Evolutionary conservation across 92 coral and sea anemone species (phyloP).

Genomic region (Zoanthus sansibaricus): DNA sequence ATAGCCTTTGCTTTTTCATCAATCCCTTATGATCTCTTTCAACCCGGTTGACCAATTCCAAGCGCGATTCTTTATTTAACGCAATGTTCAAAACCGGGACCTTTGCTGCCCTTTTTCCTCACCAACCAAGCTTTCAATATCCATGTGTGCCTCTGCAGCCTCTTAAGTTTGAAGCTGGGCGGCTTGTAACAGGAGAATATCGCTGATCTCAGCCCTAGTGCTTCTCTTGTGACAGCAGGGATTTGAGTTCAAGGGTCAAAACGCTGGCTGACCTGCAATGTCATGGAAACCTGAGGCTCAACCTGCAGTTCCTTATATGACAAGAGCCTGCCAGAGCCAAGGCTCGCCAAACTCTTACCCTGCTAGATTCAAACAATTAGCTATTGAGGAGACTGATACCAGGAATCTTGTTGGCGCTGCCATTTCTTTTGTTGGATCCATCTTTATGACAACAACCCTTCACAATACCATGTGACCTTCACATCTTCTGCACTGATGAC

Average conservation of each 20-base stretch:
- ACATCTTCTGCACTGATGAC: too few species aligned
- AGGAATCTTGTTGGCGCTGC: too few species aligned
- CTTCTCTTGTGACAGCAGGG: background rate
- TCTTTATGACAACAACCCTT: too few species aligned
- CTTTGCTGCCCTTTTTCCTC: constrained; percentile 23
- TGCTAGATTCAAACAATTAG: background rate
- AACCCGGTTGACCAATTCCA: background rate
- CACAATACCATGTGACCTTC: too few species aligned
- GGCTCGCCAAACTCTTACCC: constrained; percentile 36
- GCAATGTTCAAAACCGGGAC: background rate
- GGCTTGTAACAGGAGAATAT: constrained; percentile 1
- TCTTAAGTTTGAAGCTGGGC: background rate
- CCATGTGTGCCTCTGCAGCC: constrained; percentile 12
- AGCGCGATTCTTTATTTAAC: background rate
- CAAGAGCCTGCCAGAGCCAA: background rate
- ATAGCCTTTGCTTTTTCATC: background rate
- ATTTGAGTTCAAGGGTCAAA: background rate
- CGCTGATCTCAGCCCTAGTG: background rate
- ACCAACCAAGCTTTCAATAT: constrained; percentile 1
- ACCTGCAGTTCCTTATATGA: background rate
- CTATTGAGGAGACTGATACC: too few species aligned
- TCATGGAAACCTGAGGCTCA: background rate
- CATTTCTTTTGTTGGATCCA: too few species aligned
- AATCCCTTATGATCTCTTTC: background rate
- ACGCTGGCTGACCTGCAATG: background rate